phyloP scores from a whole-genome alignment of 1,140 invertebrate genomes.

The Brachionus rotundiformis region DNA sequence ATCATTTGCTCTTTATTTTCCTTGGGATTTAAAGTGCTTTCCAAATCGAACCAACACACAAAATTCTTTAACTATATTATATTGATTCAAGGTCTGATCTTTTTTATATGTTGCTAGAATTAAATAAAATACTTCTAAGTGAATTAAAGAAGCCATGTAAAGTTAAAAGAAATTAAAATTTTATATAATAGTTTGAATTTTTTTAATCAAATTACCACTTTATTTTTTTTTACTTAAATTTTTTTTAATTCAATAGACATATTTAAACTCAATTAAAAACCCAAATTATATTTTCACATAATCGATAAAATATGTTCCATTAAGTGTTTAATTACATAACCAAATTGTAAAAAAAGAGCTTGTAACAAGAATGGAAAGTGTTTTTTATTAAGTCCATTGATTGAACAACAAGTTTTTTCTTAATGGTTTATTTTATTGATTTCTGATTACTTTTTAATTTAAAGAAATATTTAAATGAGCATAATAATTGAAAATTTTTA shows the following conservation, averaged over 20 bases:
- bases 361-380: not conserved
- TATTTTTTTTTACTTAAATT: not conserved
- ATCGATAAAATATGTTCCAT: not conserved
- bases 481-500: not conserved
- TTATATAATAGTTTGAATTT: not conserved
- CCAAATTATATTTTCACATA: not conserved
- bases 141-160: not conserved
- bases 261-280: not conserved
- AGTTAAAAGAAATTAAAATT: not conserved
- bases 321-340: not conserved
- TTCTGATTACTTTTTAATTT: not conserved
- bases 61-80: not conserved
- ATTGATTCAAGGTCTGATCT: not conserved
- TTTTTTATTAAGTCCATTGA: not conserved
- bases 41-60: not conserved
- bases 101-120: not conserved
- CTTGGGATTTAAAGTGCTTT: not conserved
- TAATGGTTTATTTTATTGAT: not conserved
- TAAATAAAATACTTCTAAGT: not conserved
- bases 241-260: not conserved
- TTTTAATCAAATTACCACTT: not conserved
- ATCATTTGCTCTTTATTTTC: not conserved
- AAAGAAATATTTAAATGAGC: not conserved
- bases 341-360: no score
- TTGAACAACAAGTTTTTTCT: not conserved